Percentiles rank a stretch among this genome's conserved stretches.
phyloP scores from a whole-genome alignment of 1,140 invertebrate species.

The Zaprionus ornatus region DNA sequence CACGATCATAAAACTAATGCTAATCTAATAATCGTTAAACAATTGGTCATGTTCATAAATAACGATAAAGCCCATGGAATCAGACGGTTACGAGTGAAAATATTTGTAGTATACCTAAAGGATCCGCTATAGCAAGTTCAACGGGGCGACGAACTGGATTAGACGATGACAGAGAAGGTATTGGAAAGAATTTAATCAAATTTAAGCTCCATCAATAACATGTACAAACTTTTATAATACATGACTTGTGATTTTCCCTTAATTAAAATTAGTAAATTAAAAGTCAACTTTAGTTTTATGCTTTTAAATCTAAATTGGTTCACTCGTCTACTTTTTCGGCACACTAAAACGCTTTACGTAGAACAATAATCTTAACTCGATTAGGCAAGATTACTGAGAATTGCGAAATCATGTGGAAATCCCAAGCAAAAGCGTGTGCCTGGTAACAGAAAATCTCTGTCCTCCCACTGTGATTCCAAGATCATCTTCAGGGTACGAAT shows the following conservation, averaged over 20 bases:
- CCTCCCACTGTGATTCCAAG: background rate
- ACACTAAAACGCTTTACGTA: background rate
- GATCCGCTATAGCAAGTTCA: background rate
- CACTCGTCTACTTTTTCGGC: background rate
- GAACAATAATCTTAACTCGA: conserved; percentile 18
- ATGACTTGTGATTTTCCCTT: too few species aligned
- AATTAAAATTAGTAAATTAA: too few species aligned
- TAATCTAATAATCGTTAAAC: conserved; percentile 59
- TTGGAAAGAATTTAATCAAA: background rate
- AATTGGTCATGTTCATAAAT: conserved; percentile 35
- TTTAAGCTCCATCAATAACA: background rate
- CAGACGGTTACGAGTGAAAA: background rate
- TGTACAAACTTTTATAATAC: background rate
- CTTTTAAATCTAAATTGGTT: background rate
- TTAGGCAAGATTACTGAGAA: conserved; percentile 30
- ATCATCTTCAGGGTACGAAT: background rate
- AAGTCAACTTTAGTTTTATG: background rate
- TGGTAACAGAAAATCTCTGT: conserved; percentile 19
- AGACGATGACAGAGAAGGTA: background rate
- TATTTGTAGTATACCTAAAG: conserved; percentile 2
- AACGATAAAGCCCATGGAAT: conserved; percentile 14
- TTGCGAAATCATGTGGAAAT: conserved; percentile 21
- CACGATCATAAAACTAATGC: conserved; percentile 15
- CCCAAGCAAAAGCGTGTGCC: background rate
- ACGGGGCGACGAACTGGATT: background rate